Conservation (phyloP, 2,888 invertebrate species). For the Boloria euphrosyne region DNA sequence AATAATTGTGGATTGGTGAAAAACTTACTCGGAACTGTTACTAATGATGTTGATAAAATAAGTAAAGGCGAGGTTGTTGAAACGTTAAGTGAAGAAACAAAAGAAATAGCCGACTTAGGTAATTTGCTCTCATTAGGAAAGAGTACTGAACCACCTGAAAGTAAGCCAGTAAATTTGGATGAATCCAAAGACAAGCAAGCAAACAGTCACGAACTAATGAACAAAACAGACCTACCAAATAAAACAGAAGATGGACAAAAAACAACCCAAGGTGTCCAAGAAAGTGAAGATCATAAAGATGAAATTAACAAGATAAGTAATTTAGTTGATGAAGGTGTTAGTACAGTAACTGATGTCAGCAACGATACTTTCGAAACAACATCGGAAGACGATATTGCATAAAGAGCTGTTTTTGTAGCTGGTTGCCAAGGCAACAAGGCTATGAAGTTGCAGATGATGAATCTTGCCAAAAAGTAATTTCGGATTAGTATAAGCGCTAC, state of each 20-base stretch:
- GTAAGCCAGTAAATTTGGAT: background rate
- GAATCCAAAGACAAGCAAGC: background rate
- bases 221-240: background rate
- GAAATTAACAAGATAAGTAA: background rate
- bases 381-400: background rate
- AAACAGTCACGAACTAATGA: background rate
- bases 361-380: background rate
- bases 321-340: background rate
- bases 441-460: background rate
- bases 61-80: background rate
- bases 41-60: conserved; percentile 2
- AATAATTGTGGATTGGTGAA: conserved; percentile 4
- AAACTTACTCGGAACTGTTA: background rate
- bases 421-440: background rate
- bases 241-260: background rate
- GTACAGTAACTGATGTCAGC: background rate
- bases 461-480: background rate
- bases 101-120: background rate
- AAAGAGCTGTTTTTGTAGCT: background rate
- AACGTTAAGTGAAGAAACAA: background rate
- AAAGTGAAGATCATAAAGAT: background rate
- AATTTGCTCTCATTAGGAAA: background rate
- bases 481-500: too few relatives aligned
- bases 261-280: background rate
- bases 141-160: background rate